A percentile compares a stretch with the other conserved stretches of the same genome.
Conservation (phyloP, 1,140 invertebrate genomes). For the Leptestheria dahalacensis region DNA sequence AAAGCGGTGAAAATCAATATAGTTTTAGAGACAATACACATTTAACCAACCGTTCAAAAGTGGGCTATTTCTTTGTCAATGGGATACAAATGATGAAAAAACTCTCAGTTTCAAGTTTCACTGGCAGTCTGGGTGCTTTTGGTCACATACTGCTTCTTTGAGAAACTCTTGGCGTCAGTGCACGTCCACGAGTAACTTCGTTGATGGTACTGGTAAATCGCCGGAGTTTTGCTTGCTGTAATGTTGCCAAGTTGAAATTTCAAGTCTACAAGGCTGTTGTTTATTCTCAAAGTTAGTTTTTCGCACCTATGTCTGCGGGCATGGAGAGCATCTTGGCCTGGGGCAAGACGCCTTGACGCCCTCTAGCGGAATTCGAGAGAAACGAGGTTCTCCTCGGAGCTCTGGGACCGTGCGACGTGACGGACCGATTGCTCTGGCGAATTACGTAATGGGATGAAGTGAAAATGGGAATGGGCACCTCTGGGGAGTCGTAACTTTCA, state of each 20-base stretch:
- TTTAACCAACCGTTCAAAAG: neutral
- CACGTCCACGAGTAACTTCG: conserved; percentile 5
- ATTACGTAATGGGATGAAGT: conserved; percentile 4
- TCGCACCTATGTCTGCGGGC: neutral
- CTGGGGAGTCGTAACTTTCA: neutral
- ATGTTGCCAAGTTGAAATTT: too few relatives aligned
- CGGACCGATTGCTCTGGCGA: neutral
- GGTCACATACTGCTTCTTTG: neutral
- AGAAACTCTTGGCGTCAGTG: neutral
- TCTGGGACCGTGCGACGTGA: too few relatives aligned
- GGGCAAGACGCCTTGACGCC: neutral
- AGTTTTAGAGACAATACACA: neutral
- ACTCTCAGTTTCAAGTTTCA: neutral
- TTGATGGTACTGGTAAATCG: neutral
- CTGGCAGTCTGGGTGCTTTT: conserved; percentile 5
- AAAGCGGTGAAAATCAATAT: too few relatives aligned
- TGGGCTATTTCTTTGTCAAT: neutral
- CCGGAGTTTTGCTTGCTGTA: neutral
- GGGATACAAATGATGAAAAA: too few relatives aligned
- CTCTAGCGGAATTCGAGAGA: neutral
- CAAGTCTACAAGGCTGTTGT: too few relatives aligned
- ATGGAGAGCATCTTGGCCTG: neutral
- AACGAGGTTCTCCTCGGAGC: neutral
- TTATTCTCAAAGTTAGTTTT: too few relatives aligned
- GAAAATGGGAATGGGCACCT: conserved; percentile 9